Percentiles rank a stretch among this genome's conserved stretches.
These are phyloP conservation scores for Pheosia gnoma DNA, from an alignment of 2,888 invertebrate species.

Conservation along the genomic window DNA sequence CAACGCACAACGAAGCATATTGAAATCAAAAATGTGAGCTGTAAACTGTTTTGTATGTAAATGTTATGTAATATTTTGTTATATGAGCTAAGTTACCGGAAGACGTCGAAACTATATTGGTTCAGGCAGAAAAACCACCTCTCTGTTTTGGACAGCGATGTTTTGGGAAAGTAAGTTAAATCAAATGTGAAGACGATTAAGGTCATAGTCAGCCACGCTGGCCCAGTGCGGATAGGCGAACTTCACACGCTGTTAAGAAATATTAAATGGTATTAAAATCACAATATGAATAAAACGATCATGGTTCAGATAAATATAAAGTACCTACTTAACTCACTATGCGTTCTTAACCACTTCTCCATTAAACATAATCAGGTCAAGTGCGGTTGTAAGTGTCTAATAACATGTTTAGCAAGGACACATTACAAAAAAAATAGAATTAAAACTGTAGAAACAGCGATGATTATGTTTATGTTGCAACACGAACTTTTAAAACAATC, in stretches of 20 bases:
- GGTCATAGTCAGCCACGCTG: too few species aligned
- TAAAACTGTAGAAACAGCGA: neutral
- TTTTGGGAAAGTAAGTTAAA: too few species aligned
- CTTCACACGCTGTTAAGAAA: too few species aligned
- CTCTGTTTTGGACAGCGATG: too few species aligned
- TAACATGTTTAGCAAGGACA: slow-evolving; percentile 23
- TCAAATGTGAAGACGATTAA: too few species aligned
- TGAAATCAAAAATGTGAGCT: neutral
- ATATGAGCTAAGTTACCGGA: too few species aligned
- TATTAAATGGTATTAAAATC: too few species aligned
- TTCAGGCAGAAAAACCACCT: too few species aligned
- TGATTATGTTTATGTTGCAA: too few species aligned
- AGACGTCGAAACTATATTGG: too few species aligned
- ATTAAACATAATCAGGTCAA: slow-evolving; percentile 25
- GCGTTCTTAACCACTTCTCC: slow-evolving; percentile 17
- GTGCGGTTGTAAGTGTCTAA: slow-evolving; percentile 12
- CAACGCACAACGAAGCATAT: neutral
- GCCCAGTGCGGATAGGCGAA: too few species aligned
- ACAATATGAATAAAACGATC: too few species aligned
- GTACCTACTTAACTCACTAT: neutral
- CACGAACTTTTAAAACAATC: neutral
- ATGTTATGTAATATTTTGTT: neutral
- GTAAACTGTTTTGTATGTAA: neutral
- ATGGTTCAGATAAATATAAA: neutral
- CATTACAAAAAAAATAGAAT: neutral